Conservation (phyloP, 2,888 invertebrate species). For the Drosophila birchii region DNA sequence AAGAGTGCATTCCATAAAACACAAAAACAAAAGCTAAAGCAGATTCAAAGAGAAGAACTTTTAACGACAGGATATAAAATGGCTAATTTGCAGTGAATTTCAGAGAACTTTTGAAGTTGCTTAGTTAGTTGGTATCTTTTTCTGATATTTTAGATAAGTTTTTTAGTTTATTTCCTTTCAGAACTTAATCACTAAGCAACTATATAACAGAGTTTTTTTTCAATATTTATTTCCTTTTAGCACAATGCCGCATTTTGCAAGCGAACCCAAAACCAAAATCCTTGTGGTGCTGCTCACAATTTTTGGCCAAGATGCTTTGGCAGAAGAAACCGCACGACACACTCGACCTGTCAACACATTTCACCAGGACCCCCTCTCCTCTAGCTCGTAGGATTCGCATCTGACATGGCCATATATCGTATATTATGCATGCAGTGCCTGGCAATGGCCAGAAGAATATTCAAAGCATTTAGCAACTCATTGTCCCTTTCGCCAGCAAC, state of each 20-base stretch:
- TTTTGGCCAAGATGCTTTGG: conserved; percentile 38
- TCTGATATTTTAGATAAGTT: too few species aligned
- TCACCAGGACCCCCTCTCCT: neutral
- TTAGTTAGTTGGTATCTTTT: neutral
- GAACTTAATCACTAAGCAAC: neutral
- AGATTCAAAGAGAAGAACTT: conserved; percentile 1
- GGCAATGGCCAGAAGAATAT: conserved; percentile 76
- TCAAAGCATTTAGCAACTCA: conserved; percentile 81
- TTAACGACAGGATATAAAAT: conserved; percentile 1
- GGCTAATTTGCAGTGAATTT: conserved; percentile 8
- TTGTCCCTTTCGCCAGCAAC: conserved; percentile 67
- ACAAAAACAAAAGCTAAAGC: neutral
- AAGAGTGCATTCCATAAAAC: conserved; percentile 15
- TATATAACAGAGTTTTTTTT: neutral
- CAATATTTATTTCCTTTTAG: conserved; percentile 2
- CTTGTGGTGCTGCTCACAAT: conserved; percentile 38
- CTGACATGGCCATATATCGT: conserved; percentile 50
- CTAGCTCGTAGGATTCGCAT: conserved; percentile 34
- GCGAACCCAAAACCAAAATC: conserved; percentile 41
- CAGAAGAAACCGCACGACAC: conserved; percentile 61
- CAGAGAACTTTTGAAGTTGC: neutral
- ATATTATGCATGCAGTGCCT: conserved; percentile 74
- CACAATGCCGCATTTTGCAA: neutral
- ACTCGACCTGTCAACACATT: conserved; percentile 65
- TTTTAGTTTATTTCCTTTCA: neutral